phyloP scores from a whole-genome alignment of 2,797 vertebrate species.

The Octomys mimax region DNA sequence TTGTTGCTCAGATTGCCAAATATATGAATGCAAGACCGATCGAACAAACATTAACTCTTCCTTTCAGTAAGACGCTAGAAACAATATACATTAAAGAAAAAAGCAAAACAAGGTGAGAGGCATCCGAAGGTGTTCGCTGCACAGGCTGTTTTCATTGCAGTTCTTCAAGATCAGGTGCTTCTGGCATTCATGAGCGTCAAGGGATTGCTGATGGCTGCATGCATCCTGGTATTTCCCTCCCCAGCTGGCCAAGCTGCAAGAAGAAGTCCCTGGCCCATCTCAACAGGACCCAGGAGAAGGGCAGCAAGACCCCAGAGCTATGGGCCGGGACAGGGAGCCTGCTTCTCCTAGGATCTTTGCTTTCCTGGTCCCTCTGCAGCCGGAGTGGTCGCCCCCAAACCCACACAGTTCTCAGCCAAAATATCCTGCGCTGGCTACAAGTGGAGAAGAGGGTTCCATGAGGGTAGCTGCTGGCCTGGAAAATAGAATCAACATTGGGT shows the following conservation, averaged over 20 bases:
- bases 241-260: background rate
- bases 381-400: background rate
- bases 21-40: too few relatives aligned
- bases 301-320: background rate
- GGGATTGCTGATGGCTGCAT: background rate
- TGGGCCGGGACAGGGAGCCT: background rate
- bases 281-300: background rate
- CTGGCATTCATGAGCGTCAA: background rate
- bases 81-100: too few relatives aligned
- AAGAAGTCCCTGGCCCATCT: background rate
- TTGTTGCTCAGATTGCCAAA: too few relatives aligned
- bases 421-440: background rate
- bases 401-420: background rate
- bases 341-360: fast-evolving
- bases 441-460: too few relatives aligned
- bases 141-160: too few relatives aligned
- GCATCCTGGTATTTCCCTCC: background rate
- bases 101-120: too few relatives aligned
- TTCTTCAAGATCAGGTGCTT: too few relatives aligned
- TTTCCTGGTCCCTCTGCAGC: background rate
- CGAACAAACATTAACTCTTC: too few relatives aligned
- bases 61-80: too few relatives aligned
- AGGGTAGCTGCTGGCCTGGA: background rate
- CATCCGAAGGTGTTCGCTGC: too few relatives aligned
- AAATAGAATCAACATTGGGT: background rate